Conservation (phyloP, 2,797 vertebrate species). For the Selene dorsalis region DNA sequence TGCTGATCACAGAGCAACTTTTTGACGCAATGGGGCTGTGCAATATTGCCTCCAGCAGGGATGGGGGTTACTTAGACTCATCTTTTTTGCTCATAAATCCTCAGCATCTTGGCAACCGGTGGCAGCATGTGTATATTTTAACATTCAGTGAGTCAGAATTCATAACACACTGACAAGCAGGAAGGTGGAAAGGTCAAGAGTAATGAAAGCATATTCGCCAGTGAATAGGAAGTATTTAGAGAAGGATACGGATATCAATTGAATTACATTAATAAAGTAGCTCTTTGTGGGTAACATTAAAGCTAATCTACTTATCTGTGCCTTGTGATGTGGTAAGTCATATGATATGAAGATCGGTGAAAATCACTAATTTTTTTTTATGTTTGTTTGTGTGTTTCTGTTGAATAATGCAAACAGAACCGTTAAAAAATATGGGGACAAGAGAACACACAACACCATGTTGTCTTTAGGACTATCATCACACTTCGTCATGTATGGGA, state of each 20-base stretch:
- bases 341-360: slow-evolving; percentile 31
- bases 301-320: slow-evolving; percentile 41
- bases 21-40: slow-evolving; percentile 6
- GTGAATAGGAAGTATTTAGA: slow-evolving; percentile 23
- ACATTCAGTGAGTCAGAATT: slow-evolving; percentile 13
- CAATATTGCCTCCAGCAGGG: slow-evolving; percentile 12
- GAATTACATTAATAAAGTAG: slow-evolving; percentile 40
- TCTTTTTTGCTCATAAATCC: slow-evolving; percentile 7
- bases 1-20: slow-evolving; percentile 40
- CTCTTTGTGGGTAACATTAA: slow-evolving; percentile 49
- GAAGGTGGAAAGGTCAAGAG: slow-evolving; percentile 3
- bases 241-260: slow-evolving; percentile 33
- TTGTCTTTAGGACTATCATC: slow-evolving; percentile 13
- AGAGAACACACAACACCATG: no score
- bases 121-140: not conserved
- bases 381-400: not conserved
- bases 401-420: slow-evolving; percentile 23
- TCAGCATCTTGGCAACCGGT: not conserved
- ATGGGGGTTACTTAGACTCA: not conserved
- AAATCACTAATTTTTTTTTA: slow-evolving; percentile 29
- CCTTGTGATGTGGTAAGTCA: slow-evolving; percentile 43
- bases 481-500: not conserved
- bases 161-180: not conserved
- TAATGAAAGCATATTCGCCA: slow-evolving; percentile 13
- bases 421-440: not conserved